A percentile compares a stretch with the other conserved stretches of the same genome.
Conservation (phyloP, 2,888 invertebrate genomes). For the Apamea epomidion region DNA sequence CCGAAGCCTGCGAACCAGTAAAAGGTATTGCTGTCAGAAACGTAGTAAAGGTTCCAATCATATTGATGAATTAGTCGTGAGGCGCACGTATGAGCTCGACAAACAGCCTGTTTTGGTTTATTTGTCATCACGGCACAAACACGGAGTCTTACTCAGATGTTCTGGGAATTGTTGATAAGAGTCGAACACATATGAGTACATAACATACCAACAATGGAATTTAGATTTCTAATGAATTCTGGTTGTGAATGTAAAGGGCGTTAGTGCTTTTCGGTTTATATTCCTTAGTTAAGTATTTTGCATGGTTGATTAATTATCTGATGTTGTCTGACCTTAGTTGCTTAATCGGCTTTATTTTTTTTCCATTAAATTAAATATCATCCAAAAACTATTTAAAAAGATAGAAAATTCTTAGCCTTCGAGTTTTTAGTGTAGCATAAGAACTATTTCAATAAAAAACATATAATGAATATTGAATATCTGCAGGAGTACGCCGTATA, state of each 20-base stretch:
- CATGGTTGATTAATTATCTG: neutral
- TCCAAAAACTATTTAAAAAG: neutral
- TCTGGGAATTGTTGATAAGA: constrained; percentile 20
- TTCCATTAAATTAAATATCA: too few relatives aligned
- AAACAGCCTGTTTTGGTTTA: constrained; percentile 22
- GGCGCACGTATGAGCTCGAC: constrained; percentile 19
- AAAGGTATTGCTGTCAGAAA: constrained; percentile 16
- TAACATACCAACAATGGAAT: neutral
- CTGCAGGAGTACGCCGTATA: neutral
- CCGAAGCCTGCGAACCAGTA: constrained; percentile 8
- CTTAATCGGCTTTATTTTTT: neutral
- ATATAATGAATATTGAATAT: neutral
- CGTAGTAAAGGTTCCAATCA: constrained; percentile 36
- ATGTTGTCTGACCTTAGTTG: neutral
- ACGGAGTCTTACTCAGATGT: constrained; percentile 1
- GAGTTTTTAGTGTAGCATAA: neutral
- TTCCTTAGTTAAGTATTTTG: too few relatives aligned
- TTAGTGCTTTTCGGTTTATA: neutral
- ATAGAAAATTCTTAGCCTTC: neutral
- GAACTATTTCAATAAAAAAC: constrained; percentile 4
- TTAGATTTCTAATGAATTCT: neutral
- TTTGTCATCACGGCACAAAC: constrained; percentile 30
- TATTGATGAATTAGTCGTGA: constrained; percentile 36
- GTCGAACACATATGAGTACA: neutral
- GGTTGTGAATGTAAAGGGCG: neutral